phyloP scores from a whole-genome alignment of 2,888 invertebrate species.

The Chironomus tentans region DNA sequence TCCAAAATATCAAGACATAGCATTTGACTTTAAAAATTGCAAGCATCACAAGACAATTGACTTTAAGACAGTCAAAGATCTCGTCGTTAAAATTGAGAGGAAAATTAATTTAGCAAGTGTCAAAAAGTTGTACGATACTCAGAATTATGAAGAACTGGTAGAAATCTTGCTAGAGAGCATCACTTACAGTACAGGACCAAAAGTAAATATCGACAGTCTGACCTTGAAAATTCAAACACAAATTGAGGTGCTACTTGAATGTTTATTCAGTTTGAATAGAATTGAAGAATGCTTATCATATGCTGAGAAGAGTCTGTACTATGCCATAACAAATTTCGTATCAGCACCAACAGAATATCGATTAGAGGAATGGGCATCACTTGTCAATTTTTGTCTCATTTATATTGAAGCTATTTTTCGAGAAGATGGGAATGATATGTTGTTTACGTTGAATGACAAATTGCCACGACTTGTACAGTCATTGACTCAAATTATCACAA shows the following conservation, averaged over 20 bases:
- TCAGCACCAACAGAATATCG: conserved; percentile 39
- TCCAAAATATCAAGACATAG: conserved; percentile 33
- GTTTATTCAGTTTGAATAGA: conserved; percentile 54
- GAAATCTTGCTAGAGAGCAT: conserved; percentile 51
- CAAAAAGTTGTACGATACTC: conserved; percentile 54
- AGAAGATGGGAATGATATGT: conserved; percentile 46
- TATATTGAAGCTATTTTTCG: conserved; percentile 45
- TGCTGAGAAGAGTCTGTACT: conserved; percentile 67
- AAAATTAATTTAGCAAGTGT: conserved; percentile 54
- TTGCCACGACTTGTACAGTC: conserved; percentile 62
- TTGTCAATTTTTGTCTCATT: conserved; percentile 40
- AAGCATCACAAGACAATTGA: conserved; percentile 45
- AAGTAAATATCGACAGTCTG: conserved; percentile 31
- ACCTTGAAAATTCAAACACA: conserved; percentile 32
- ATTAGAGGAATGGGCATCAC: conserved; percentile 44
- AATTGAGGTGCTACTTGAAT: conserved; percentile 50
- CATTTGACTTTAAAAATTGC: conserved; percentile 45
- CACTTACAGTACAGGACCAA: conserved; percentile 34
- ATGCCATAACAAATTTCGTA: conserved; percentile 58
- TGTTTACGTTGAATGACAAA: conserved; percentile 49
- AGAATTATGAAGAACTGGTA: conserved; percentile 56
- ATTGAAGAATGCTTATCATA: conserved; percentile 61
- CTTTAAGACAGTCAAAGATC: conserved; percentile 42
- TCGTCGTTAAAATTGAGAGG: conserved; percentile 46
- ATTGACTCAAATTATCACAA: conserved; percentile 63